Conservation (phyloP, 1,140 invertebrate genomes). For the Ptiloglossa arizonensis region DNA sequence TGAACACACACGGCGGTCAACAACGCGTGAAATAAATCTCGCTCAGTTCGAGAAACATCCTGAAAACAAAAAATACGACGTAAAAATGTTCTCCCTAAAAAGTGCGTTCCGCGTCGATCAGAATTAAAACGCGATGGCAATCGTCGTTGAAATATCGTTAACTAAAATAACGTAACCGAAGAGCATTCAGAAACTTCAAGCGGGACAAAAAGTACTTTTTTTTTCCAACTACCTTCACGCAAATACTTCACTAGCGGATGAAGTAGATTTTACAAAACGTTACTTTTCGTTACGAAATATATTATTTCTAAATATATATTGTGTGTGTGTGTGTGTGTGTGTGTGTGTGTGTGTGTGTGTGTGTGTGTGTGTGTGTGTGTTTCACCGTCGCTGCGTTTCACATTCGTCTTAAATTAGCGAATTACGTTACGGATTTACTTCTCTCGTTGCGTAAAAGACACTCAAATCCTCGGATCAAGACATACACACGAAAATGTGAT, state of each 20-base stretch:
- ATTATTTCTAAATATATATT: slow-evolving; percentile 28
- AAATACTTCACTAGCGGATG: background rate
- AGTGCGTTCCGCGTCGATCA: background rate
- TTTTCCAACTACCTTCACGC: slow-evolving; percentile 6
- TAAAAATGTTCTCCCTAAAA: slow-evolving; percentile 4
- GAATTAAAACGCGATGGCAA: too few relatives aligned
- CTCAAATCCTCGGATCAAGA: slow-evolving; percentile 19
- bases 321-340: too few relatives aligned
- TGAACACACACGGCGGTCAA: too few relatives aligned
- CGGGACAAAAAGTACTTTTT: slow-evolving; percentile 6
- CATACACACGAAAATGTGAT: slow-evolving; percentile 29
- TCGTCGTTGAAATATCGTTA: background rate
- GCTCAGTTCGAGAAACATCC: background rate
- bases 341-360: slow-evolving; percentile 18
- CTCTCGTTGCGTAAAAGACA: background rate
- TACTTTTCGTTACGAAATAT: slow-evolving; percentile 19
- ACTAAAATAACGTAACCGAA: background rate
- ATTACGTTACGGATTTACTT: background rate
- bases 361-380: slow-evolving; percentile 6
- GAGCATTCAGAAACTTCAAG: slow-evolving; percentile 16
- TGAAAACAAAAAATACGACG: slow-evolving; percentile 8
- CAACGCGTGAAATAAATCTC: background rate
- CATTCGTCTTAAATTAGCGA: slow-evolving; percentile 13
- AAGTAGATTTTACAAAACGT: slow-evolving; percentile 4
- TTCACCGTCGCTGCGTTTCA: slow-evolving; percentile 10